Evolutionary conservation across 2,113 vertebrate species (phyloP).

Genomic region (Aptenodytes forsteri): DNA sequence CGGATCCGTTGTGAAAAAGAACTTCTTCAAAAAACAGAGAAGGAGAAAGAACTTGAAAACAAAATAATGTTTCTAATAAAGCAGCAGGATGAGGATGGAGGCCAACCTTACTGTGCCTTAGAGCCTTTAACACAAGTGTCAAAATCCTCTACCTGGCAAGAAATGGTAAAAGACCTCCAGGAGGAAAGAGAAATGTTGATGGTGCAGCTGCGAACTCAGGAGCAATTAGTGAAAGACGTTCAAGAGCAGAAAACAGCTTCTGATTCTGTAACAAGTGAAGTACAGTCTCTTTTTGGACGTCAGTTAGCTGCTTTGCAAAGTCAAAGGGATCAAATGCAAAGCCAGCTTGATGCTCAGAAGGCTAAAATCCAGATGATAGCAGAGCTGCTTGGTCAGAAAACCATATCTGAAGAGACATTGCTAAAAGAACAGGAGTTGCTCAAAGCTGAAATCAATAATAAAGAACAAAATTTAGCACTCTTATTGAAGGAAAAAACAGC

Average conservation of each 20-base stretch:
- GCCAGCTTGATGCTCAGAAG: conserved; percentile 64
- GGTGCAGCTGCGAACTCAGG: conserved; percentile 64
- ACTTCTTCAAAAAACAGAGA: neutral
- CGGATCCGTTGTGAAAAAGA: neutral
- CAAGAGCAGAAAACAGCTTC: conserved; percentile 66
- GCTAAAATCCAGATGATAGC: conserved; percentile 45
- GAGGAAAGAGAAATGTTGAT: conserved; percentile 57
- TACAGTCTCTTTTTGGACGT: conserved; percentile 41
- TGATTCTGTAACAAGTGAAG: conserved; percentile 38
- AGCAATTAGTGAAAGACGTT: conserved; percentile 66
- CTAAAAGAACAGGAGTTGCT: conserved; percentile 60
- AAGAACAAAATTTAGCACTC: conserved; percentile 39
- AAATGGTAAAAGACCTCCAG: conserved; percentile 59
- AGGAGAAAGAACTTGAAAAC: conserved; percentile 23
- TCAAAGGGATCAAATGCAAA: conserved; percentile 58
- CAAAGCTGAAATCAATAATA: conserved; percentile 63
- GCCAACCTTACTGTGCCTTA: conserved; percentile 42
- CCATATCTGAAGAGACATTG: neutral
- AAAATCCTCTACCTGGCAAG: neutral
- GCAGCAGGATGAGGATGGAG: conserved; percentile 30
- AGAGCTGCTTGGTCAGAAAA: conserved; percentile 69
- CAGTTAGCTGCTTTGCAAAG: conserved; percentile 59
- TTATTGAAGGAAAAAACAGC: conserved; percentile 67
- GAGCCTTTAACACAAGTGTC: neutral
- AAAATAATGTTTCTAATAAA: neutral